Evolutionary conservation across 2,113 vertebrate genomes (phyloP), one percentile per base, ranked within the genome.

Genomic region (Pluvialis apricaria): DNA sequence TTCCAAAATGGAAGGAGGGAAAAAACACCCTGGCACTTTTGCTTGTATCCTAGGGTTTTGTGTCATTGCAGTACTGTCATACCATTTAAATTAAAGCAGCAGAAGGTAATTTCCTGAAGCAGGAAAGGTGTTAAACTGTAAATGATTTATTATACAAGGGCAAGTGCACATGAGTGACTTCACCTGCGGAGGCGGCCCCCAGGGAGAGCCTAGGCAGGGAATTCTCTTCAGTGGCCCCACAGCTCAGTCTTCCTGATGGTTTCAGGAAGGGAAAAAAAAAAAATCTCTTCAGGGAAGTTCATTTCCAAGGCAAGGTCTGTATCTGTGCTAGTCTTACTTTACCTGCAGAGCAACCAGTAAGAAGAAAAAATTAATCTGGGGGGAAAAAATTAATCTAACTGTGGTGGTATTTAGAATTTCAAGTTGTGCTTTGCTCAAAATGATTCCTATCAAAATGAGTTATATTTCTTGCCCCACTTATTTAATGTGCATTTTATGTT

Each of bases 141-240:
- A 52, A 85, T 32, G 1, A 47, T 40, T 80, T 71, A 70, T 69
- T 76, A 18, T 38, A 13, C 22, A 36, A 77, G 17, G 9, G 15
- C 38, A 68, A 55, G 58, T 36, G n/a, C 36, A 61, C 18, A 22
- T 8, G 25, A 60, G 8, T 29, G 57, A 31, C 32, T 88, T 42
- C 38, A 22, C 15, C 25, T 20, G 4, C 4, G 4, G 28, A 42
- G 32, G 49, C 52, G 83, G 32, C 32, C 15, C 62, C 32, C 10
- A 32, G 55, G 51, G 52, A 86, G 19, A 24, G 15, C 49, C 45
- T 45, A 7, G 71, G 42, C 25, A 71, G 29, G 32, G 25, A 42
- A 5, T 15, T 87, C 36, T 6, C 17, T n/a, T 73, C n/a, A 62
- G 45, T 3, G 2, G 5, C 11, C 12, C 18, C 29, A 8, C 0